phyloP scores from a whole-genome alignment of 2,888 invertebrate genomes.

The Cryptus armator region DNA sequence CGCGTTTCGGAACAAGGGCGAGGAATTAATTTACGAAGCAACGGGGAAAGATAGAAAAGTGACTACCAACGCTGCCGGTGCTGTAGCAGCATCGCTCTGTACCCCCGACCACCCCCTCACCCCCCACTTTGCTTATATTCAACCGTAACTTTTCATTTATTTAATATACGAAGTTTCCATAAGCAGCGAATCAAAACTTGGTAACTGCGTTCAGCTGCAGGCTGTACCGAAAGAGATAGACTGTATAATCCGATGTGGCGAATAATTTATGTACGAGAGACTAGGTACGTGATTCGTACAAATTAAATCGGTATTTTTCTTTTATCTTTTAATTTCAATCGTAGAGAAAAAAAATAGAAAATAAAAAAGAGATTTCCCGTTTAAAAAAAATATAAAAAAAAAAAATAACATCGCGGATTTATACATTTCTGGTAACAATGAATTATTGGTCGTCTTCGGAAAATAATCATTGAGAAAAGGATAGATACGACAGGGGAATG shows the following conservation, averaged over 20 bases:
- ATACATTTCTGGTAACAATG: too few species aligned
- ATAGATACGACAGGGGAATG: too few species aligned
- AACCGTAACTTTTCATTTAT: slow-evolving; percentile 49
- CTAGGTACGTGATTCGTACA: background rate
- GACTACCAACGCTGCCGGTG: slow-evolving; percentile 18
- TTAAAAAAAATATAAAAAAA: background rate
- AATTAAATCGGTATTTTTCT: background rate
- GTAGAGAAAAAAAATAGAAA: too few species aligned
- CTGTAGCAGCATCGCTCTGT: slow-evolving; percentile 42
- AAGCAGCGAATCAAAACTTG: slow-evolving; percentile 51
- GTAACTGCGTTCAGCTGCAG: slow-evolving; percentile 11
- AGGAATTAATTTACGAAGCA: slow-evolving; percentile 62
- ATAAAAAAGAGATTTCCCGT: too few species aligned
- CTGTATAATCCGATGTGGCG: background rate
- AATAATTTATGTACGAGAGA: slow-evolving; percentile 9
- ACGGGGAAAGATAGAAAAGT: slow-evolving; percentile 43
- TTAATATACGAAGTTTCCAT: slow-evolving; percentile 49
- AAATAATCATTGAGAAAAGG: too few species aligned
- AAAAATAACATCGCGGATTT: background rate
- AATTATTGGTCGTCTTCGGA: too few species aligned
- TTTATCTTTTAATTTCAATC: background rate
- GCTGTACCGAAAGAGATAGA: background rate
- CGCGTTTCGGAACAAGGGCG: slow-evolving; percentile 56
- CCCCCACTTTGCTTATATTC: background rate
- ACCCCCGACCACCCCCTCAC: background rate